Conservation (phyloP, 2,113 vertebrate species). For the Uropsilus gracilis region DNA sequence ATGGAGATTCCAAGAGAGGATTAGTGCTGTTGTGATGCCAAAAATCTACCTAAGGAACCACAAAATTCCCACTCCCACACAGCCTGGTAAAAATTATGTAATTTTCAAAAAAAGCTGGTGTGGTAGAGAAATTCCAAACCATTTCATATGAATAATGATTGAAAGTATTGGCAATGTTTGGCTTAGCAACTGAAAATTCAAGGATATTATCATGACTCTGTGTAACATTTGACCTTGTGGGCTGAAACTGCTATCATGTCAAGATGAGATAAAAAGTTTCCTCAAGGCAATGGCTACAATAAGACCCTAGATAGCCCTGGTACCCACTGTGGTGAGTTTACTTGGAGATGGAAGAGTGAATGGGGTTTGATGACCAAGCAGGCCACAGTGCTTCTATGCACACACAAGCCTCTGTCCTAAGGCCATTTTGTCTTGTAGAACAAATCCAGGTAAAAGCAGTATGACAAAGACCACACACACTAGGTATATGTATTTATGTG, state of each 20-base stretch:
- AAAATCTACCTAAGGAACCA: slow-evolving; percentile 55
- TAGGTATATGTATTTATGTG: background rate
- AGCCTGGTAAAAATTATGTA: slow-evolving; percentile 28
- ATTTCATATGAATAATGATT: background rate
- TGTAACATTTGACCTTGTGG: background rate
- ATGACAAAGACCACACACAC: background rate
- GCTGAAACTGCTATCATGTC: background rate
- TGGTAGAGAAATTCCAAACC: slow-evolving; percentile 11
- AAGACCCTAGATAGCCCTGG: background rate
- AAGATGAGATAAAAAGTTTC: background rate
- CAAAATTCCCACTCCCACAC: slow-evolving; percentile 15
- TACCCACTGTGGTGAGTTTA: background rate
- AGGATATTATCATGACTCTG: background rate
- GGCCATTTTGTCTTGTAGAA: background rate
- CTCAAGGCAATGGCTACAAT: background rate
- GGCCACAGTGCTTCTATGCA: background rate
- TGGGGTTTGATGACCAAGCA: background rate
- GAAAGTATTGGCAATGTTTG: background rate
- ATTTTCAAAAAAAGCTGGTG: background rate
- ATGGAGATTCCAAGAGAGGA: slow-evolving; percentile 41
- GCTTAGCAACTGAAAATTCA: background rate
- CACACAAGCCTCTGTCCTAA: background rate
- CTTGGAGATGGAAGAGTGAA: background rate
- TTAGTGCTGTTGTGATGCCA: slow-evolving; percentile 31
- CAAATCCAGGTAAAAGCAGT: background rate